Conservation (phyloP, 2,797 vertebrate species). For the Philypnodon macrostomus region DNA sequence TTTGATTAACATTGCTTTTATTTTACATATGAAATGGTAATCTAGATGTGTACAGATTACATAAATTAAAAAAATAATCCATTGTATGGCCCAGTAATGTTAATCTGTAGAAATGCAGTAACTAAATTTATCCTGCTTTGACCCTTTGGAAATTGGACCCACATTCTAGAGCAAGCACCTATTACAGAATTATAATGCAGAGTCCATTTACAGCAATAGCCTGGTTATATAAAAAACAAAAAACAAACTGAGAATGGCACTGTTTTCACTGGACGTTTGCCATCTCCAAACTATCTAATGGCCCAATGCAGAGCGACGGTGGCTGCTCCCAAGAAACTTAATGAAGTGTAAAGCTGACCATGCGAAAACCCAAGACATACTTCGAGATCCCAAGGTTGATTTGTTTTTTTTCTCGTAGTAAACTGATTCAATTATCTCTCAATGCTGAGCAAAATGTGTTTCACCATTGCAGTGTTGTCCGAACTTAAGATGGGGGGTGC, state of each 20-base stretch:
- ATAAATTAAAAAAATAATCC: no score
- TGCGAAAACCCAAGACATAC: conserved; percentile 15
- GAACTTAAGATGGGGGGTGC: background rate
- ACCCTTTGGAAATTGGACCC: background rate
- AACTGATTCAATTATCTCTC: conserved; percentile 6
- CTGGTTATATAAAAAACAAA: no score
- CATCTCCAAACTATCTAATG: conserved; percentile 17
- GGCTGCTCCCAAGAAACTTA: background rate
- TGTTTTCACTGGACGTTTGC: conserved; percentile 1
- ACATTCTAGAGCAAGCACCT: background rate
- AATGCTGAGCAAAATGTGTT: background rate
- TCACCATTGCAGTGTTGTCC: background rate
- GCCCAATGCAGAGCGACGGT: conserved; percentile 1
- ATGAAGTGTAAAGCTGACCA: conserved; percentile 24
- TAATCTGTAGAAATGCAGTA: background rate
- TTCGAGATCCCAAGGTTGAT: background rate
- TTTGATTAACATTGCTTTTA: no score
- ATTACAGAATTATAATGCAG: background rate
- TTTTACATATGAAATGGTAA: no score
- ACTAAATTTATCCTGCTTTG: background rate
- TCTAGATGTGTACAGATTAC: no score
- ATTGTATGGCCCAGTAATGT: no score
- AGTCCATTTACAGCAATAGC: background rate
- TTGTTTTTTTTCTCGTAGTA: conserved; percentile 1
- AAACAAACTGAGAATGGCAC: background rate